Evolutionary conservation across 2,113 vertebrate genomes (phyloP).

Genomic region (Nothoprocta perdicaria): DNA sequence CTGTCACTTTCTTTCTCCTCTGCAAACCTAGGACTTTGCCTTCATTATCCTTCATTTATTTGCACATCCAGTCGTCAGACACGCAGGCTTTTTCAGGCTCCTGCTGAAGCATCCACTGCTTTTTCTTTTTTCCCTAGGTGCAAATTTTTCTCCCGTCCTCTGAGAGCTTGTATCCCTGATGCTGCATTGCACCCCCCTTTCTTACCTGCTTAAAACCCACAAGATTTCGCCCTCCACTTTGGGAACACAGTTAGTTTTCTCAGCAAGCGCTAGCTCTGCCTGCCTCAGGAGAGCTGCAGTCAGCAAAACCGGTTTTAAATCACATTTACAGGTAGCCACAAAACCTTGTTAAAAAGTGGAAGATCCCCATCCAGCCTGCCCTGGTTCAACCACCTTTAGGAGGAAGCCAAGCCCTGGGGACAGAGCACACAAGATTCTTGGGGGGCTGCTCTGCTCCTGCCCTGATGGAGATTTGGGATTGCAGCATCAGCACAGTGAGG

Average conservation of each 20-base stretch:
- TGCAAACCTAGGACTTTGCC: conserved; percentile 9
- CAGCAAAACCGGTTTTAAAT: not conserved
- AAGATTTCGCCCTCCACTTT: not conserved
- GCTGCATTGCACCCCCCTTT: not conserved
- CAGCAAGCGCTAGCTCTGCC: not conserved
- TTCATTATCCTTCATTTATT: conserved; percentile 34
- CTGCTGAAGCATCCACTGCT: not conserved
- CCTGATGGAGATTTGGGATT: not conserved
- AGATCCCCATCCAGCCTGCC: not conserved
- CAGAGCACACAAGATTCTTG: not conserved
- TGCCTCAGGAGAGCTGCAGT: not conserved
- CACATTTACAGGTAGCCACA: conserved; percentile 4
- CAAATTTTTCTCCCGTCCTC: conserved; percentile 16
- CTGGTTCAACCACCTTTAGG: not conserved
- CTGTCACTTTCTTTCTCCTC: conserved; percentile 45
- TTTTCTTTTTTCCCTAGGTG: not conserved
- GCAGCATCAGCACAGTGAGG: not conserved
- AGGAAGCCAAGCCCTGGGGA: not conserved
- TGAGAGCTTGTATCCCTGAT: not conserved
- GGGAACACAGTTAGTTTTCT: not conserved
- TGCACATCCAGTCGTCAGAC: not conserved
- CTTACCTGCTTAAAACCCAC: conserved; percentile 14
- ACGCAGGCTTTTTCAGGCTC: not conserved
- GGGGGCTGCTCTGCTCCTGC: not conserved
- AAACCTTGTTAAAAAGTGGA: not conserved